Percentiles rank a stretch among this genome's conserved stretches.
Evolutionary conservation across 1,140 invertebrate species (phyloP).

Genomic region (Schlechtendalia chinensis): DNA sequence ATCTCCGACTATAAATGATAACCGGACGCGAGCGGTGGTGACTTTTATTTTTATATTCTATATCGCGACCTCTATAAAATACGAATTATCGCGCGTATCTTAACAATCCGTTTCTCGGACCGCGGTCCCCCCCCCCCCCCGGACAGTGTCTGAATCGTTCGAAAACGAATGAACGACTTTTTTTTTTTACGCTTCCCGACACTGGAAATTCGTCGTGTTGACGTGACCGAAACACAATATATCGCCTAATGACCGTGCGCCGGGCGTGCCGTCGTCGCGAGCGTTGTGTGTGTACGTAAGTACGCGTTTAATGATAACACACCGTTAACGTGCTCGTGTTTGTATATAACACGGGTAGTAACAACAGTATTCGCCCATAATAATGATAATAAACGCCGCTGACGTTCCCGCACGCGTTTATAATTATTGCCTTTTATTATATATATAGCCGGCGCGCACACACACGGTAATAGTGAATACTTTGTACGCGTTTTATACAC

Average conservation of each 20-base stretch:
- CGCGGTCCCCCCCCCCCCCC: no score
- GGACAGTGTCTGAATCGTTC: no score
- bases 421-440: conserved; percentile 33
- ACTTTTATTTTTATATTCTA: no score
- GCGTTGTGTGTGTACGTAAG: not conserved
- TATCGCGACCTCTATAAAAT: no score
- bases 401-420: conserved; percentile 9
- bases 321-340: no score
- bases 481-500: not conserved
- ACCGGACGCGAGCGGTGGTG: no score
- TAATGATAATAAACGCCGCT: conserved; percentile 18
- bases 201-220: not conserved
- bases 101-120: not conserved
- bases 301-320: no score
- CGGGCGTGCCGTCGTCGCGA: not conserved
- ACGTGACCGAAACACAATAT: conserved; percentile 36
- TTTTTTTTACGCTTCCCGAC: not conserved
- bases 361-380: not conserved
- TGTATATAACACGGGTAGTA: not conserved
- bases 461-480: not conserved
- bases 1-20: no score
- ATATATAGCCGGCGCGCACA: not conserved
- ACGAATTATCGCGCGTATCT: no score
- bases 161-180: no score
- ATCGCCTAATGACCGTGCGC: conserved; percentile 26